phyloP scores from a whole-genome alignment of 1,140 invertebrate species.

The Pseudomyrmex dendroicus region DNA sequence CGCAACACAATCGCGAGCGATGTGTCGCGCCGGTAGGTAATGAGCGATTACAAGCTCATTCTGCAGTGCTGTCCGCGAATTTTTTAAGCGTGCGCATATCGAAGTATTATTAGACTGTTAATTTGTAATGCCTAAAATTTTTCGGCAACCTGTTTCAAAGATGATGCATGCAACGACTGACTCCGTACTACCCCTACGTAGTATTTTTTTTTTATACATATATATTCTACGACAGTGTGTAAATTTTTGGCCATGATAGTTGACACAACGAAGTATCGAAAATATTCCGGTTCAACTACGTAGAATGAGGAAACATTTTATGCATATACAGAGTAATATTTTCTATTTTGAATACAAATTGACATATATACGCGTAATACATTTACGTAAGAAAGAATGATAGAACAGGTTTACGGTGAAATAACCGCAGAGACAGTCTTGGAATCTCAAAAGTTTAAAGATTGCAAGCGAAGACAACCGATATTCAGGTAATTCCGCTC shows the following conservation, averaged over 20 bases:
- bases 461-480: neutral
- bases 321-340: neutral
- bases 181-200: constrained; percentile 14
- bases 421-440: neutral
- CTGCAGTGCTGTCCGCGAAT: constrained; percentile 9
- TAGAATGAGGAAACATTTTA: neutral
- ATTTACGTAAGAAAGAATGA: neutral
- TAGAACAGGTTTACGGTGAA: neutral
- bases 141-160: neutral
- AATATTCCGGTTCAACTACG: constrained; percentile 9
- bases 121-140: constrained; percentile 20
- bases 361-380: neutral
- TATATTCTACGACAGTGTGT: neutral
- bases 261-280: neutral
- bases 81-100: constrained; percentile 3
- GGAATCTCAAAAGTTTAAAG: constrained; percentile 27
- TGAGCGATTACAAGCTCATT: neutral
- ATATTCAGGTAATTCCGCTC: neutral
- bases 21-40: neutral
- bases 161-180: constrained; percentile 14
- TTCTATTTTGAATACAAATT: constrained; percentile 6
- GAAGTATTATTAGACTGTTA: constrained; percentile 23
- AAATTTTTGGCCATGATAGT: constrained; percentile 4
- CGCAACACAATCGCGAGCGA: constrained; percentile 1
- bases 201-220: neutral